Evolutionary conservation across 2,888 invertebrate species (phyloP).

Genomic region (Tetrapedia diversipes): DNA sequence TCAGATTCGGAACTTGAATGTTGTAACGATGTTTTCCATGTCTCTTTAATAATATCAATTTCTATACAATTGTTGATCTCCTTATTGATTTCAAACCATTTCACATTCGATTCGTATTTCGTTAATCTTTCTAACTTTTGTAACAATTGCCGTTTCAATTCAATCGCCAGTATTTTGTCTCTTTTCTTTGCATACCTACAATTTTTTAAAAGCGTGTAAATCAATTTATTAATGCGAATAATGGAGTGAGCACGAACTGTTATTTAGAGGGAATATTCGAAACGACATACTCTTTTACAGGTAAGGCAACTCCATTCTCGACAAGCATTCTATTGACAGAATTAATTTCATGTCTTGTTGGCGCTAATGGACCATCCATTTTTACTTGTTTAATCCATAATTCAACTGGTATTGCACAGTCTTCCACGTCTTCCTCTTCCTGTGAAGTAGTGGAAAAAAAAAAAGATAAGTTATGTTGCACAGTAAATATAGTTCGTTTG

Average conservation of each 20-base stretch:
- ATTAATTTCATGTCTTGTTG: constrained; percentile 86
- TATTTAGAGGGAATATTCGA: background rate
- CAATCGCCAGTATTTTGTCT: constrained; percentile 72
- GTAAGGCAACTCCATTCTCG: constrained; percentile 87
- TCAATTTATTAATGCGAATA: background rate
- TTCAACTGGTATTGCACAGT: constrained; percentile 84
- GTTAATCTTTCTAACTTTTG: background rate
- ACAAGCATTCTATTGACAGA: constrained; percentile 88
- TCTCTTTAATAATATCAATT: too few relatives aligned
- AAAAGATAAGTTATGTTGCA: background rate
- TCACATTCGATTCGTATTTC: constrained; percentile 16
- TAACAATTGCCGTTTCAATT: constrained; percentile 72
- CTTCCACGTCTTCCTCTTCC: constrained; percentile 63
- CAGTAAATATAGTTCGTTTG: background rate
- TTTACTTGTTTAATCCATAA: constrained; percentile 87
- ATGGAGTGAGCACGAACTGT: background rate
- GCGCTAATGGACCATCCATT: constrained; percentile 87
- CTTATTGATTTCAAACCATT: constrained; percentile 43
- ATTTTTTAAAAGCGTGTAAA: constrained; percentile 4
- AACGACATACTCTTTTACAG: constrained; percentile 79
- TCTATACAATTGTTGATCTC: background rate
- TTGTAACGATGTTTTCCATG: background rate
- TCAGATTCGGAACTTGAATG: background rate
- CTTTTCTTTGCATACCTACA: constrained; percentile 62
- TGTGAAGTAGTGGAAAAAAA: background rate